Evolutionary conservation across 2,888 invertebrate species (phyloP), one percentile per base, ranked within the genome.

Genomic region (Mellilla xanthometata): DNA sequence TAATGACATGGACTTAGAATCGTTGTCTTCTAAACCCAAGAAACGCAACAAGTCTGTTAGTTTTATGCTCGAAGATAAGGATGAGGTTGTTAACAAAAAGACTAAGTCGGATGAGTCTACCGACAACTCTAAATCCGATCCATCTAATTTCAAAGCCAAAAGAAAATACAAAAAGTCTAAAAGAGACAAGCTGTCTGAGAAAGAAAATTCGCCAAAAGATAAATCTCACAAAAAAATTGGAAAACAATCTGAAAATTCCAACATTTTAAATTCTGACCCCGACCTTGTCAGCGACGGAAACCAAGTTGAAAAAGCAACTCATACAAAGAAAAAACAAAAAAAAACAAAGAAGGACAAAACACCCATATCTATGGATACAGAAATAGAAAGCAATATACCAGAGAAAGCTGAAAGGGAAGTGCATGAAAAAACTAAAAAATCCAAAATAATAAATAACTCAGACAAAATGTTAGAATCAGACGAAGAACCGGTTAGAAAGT

Each of bases 11-110:
- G 50, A 52, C 26, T 46, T 47, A 5, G 50, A 42, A 5, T 43
- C 63, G 4, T 58, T 53, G 2, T 24, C 39, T 8, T 32, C 36
- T 1, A 82, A 78, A 50, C 50, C 79, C 0, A 84, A 86, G 48
- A 87, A 87, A 52, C 72, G 87, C 24, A 84, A 81, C 43, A 87
- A 87, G 51, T 86, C 87, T 0, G 85, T 86, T 8, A 87, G 87
- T 52, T 84, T 86, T 43, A 72, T 82, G 73, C 61, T 84, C 1
- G 82, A 84, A 8, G 86, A 86, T 1, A 63, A 62, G 47, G 81
- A 82, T 35, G 76, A 74, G 50, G 58, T 77, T 1, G 61, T 60
- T 1, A 52, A 71, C 3, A 87, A 87, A 51, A 84, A 77, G 52
- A 74, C 72, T 0, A 86, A 84, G 52, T 79, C 83, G 10, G 64